Evolutionary conservation across 2,888 invertebrate genomes (phyloP), one percentile per base, ranked within the genome.

Genomic region (Drosophila yooni): DNA sequence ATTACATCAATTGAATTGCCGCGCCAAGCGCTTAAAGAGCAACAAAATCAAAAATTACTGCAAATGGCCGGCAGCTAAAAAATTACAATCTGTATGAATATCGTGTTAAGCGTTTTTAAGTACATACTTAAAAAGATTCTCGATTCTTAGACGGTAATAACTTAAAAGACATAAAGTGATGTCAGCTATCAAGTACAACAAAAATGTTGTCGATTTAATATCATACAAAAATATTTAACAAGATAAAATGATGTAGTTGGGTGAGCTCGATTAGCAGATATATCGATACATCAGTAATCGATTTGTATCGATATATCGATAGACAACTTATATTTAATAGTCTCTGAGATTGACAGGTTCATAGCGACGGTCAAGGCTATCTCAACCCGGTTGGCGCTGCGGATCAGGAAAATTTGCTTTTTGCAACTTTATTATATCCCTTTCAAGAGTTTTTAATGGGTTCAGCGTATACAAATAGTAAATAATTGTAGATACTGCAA

Each of bases 1-100:
- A 70, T 70, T 70, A 70, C 48, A 68, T 25, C 56, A 68, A 36
- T 70, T 31, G 29, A 43, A 68, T 68, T 68, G 46, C 13, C 1
- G 21, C 27, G 31, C 36, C 36, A 27, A 53, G 46, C 40, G 40
- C 25, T 57, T 43, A 57, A 43, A 29, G 56, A 46, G n/a, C 48
- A 59, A 54, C 29, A 48, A 29, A 25, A 40, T 4, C 2, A 25
- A 31, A 25, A 36, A 13, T 33, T 5, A 27, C n/a, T 25, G 58
- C 13, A 25, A 15, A 15, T 10, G n/a, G 27, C 61, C 31, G 40
- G 6, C 7, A 31, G 38, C 50, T 11, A 21, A 36, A 27, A 21
- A 34, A 27, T 50, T 13, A 34, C 10, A 50, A 50, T 13, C 21
- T 25, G 15, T 11, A 4, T 13, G 6, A 13, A 50, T 11, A 50